phyloP scores from a whole-genome alignment of 2,113 vertebrate genomes.

The Callithrix jacchus region DNA sequence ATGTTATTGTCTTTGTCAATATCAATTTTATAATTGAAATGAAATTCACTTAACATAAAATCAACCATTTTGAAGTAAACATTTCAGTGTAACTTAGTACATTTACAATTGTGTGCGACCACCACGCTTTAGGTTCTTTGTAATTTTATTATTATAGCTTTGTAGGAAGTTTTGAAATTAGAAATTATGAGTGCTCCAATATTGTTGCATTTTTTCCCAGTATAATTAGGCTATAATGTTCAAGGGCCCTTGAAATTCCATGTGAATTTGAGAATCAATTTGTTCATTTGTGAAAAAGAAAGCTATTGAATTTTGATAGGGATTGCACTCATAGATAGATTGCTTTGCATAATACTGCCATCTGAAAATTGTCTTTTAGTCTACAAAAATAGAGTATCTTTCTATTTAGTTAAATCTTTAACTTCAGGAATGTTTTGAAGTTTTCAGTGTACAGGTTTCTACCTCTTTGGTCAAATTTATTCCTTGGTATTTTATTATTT shows the following conservation, averaged over 20 bases:
- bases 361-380: background rate
- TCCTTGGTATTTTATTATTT: background rate
- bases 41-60: background rate
- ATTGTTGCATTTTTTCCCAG: background rate
- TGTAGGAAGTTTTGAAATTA: background rate
- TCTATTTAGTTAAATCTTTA: background rate
- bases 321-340: background rate
- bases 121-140: background rate
- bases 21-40: background rate
- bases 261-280: background rate
- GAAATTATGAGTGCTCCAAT: background rate
- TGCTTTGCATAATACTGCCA: background rate
- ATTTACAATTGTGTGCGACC: background rate
- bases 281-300: background rate
- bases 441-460: background rate
- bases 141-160: background rate
- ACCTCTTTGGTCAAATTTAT: background rate
- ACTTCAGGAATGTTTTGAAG: background rate
- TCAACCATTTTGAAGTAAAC: no score
- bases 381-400: background rate
- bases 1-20: background rate
- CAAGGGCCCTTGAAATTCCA: background rate
- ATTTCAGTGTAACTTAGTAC: background rate
- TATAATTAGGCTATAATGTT: background rate
- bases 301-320: background rate